Conservation (phyloP, 1,140 invertebrate species). For the Sesamia nonagrioides region DNA sequence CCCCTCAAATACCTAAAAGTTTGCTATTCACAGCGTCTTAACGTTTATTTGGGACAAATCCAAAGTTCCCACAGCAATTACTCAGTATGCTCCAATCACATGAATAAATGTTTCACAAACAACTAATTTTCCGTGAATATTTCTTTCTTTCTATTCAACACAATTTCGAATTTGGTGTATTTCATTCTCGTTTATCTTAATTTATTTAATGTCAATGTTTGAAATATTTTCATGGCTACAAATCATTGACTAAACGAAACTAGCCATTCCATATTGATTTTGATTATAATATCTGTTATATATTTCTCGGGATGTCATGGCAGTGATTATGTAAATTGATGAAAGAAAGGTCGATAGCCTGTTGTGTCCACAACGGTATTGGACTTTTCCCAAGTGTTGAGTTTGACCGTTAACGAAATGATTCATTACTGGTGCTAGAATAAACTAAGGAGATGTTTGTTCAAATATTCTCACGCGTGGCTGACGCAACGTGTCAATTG, state of each 20-base stretch:
- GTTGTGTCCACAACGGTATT: slow-evolving; percentile 64
- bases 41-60: slow-evolving; percentile 37
- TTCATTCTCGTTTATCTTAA: slow-evolving; percentile 25
- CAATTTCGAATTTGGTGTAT: slow-evolving; percentile 3
- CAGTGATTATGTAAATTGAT: slow-evolving; percentile 72
- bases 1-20: too few species aligned
- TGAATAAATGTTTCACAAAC: slow-evolving; percentile 26
- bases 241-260: slow-evolving; percentile 45
- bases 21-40: slow-evolving; percentile 19
- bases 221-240: slow-evolving; percentile 48
- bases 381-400: slow-evolving; percentile 73
- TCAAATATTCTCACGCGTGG: slow-evolving; percentile 84
- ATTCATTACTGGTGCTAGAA: slow-evolving; percentile 83
- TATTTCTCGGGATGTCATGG: slow-evolving; percentile 58
- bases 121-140: slow-evolving; percentile 3
- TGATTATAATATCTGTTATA: slow-evolving; percentile 49
- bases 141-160: slow-evolving; percentile 9
- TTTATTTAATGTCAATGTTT: slow-evolving; percentile 47
- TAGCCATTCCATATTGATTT: slow-evolving; percentile 53
- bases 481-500: slow-evolving; percentile 75
- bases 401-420: slow-evolving; percentile 82
- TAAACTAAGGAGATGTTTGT: slow-evolving; percentile 81
- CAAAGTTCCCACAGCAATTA: slow-evolving; percentile 42
- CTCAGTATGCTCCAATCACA: slow-evolving; percentile 13
- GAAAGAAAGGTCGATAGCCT: slow-evolving; percentile 65